phyloP scores from a whole-genome alignment of 1,140 invertebrate genomes.

The Pentalonia nigronervosa region DNA sequence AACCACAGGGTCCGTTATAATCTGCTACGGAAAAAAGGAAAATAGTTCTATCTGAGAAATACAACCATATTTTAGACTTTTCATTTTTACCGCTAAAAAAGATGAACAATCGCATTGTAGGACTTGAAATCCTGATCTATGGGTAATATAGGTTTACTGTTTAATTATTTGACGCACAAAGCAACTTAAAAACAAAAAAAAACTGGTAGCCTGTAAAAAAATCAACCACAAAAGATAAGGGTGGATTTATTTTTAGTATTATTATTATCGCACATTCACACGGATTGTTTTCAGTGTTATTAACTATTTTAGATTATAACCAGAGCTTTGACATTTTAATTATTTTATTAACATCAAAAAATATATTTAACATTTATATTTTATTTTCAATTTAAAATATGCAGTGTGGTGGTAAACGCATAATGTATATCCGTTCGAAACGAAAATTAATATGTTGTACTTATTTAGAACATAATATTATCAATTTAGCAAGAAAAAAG shows the following conservation, averaged over 20 bases:
- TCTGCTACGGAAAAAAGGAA: conserved; percentile 34
- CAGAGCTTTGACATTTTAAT: background rate
- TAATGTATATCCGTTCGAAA: background rate
- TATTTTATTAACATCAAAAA: background rate
- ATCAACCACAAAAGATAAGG: background rate
- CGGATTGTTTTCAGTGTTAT: background rate
- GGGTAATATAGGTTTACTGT: background rate
- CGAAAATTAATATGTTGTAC: background rate
- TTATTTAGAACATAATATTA: background rate
- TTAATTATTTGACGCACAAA: background rate
- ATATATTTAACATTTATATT: background rate
- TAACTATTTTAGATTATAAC: background rate
- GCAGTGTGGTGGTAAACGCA: background rate
- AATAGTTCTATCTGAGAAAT: conserved; percentile 34
- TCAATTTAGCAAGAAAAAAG: background rate
- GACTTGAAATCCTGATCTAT: conserved; percentile 6
- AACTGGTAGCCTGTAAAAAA: background rate
- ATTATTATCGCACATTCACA: background rate
- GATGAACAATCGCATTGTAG: background rate
- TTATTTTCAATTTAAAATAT: background rate
- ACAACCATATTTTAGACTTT: conserved; percentile 38
- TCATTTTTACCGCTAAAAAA: background rate
- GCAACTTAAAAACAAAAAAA: background rate
- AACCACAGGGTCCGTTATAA: conserved; percentile 35
- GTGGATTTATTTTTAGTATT: background rate